Evolutionary conservation across 2,888 invertebrate species (phyloP).

Genomic region (Tridacna crocea): DNA sequence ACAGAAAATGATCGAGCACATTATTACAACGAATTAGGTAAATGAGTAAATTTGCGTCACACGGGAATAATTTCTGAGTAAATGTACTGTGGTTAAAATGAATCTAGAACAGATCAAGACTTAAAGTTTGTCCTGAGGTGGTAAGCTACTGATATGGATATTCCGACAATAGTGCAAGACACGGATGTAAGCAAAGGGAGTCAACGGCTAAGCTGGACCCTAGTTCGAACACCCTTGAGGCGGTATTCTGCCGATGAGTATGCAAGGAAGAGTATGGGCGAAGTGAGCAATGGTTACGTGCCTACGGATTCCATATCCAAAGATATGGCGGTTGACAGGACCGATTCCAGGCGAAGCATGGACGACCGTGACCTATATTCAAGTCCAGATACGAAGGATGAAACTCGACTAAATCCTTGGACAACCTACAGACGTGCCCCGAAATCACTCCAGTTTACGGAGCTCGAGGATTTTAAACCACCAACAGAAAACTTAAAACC

Average conservation of each 20-base stretch:
- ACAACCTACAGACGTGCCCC: constrained; percentile 15
- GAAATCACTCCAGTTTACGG: not conserved
- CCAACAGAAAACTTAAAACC: not conserved
- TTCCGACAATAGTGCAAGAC: not conserved
- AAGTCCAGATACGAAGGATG: not conserved
- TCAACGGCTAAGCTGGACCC: not conserved
- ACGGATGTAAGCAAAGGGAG: not conserved
- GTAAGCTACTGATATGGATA: too few relatives aligned
- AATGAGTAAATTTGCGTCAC: too few relatives aligned
- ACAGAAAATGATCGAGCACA: too few relatives aligned
- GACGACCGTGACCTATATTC: not conserved
- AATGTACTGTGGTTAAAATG: too few relatives aligned
- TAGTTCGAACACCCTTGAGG: constrained; percentile 4
- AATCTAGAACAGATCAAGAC: too few relatives aligned
- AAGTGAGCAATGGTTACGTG: not conserved
- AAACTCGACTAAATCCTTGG: constrained; percentile 17
- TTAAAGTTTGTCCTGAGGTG: too few relatives aligned
- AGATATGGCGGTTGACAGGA: not conserved
- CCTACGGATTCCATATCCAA: not conserved
- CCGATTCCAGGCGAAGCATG: not conserved
- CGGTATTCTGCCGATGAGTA: not conserved
- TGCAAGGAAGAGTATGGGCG: not conserved
- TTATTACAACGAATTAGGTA: too few relatives aligned
- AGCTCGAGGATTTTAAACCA: not conserved
- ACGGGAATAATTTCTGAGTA: too few relatives aligned